Conservation (phyloP, 2,113 vertebrate species). For the Chloebia gouldiae region DNA sequence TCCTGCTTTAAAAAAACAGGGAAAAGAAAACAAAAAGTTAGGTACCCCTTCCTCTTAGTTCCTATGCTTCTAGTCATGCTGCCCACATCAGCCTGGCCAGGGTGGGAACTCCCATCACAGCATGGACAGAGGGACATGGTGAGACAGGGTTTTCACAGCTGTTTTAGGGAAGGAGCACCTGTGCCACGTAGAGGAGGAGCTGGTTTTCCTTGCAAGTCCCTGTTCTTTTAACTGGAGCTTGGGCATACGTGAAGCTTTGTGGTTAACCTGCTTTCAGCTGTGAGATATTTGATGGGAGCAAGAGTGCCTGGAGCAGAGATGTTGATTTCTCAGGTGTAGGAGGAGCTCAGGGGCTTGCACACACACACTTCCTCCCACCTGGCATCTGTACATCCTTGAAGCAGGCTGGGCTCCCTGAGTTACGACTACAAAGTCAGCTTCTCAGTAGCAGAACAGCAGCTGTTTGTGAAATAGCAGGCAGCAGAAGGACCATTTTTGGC, state of each 20-base stretch:
- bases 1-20: not conserved
- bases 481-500: not conserved
- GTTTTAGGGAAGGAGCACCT: not conserved
- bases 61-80: not conserved
- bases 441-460: not conserved
- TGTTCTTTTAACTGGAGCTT: not conserved
- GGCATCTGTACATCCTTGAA: not conserved
- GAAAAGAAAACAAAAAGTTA: not conserved
- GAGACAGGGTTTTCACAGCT: fast-evolving
- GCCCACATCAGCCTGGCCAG: fast-evolving
- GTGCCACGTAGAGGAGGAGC: not conserved
- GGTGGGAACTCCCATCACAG: not conserved
- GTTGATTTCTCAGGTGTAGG: not conserved
- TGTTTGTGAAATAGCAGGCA: fast-evolving
- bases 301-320: fast-evolving
- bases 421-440: not conserved
- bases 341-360: not conserved
- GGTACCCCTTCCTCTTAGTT: not conserved
- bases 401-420: not conserved
- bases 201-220: not conserved
- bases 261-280: not conserved
- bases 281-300: not conserved
- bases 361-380: not conserved
- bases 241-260: fast-evolving
- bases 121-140: fast-evolving